phyloP scores from a whole-genome alignment of 2,888 invertebrate species.

The Agrochola lota region DNA sequence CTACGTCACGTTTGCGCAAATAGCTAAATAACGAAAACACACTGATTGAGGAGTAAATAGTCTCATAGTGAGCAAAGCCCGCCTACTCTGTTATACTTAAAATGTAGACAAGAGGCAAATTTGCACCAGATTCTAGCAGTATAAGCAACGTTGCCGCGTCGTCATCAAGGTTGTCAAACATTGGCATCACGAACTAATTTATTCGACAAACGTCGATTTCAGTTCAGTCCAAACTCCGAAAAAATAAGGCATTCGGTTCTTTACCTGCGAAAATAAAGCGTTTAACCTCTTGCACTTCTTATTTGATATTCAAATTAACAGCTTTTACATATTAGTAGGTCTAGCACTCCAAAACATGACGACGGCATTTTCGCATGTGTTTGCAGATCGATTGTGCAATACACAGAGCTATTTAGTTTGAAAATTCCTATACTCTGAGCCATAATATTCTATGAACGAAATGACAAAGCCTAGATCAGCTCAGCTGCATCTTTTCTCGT shows the following conservation, averaged over 20 bases:
- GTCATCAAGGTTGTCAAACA: conserved; percentile 63
- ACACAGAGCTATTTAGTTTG: conserved; percentile 28
- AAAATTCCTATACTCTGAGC: conserved; percentile 25
- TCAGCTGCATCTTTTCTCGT: neutral
- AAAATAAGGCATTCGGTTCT: conserved; percentile 21
- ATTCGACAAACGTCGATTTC: conserved; percentile 48
- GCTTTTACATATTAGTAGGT: conserved; percentile 39
- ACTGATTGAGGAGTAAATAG: conserved; percentile 39
- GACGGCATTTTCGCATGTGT: conserved; percentile 31
- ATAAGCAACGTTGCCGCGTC: conserved; percentile 28
- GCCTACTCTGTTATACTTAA: conserved; percentile 48
- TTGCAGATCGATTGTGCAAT: conserved; percentile 49
- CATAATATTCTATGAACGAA: conserved; percentile 8
- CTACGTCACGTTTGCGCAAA: conserved; percentile 52
- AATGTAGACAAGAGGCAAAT: conserved; percentile 59
- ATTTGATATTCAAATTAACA: conserved; percentile 46
- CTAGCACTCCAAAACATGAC: conserved; percentile 26
- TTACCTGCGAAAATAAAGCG: conserved; percentile 25
- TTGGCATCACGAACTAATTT: conserved; percentile 55
- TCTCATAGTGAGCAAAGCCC: conserved; percentile 21
- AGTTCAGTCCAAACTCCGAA: conserved; percentile 12
- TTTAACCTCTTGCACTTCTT: conserved; percentile 28
- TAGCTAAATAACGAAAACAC: conserved; percentile 49
- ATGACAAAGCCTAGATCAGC: neutral
- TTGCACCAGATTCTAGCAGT: conserved; percentile 44